phyloP scores from a whole-genome alignment of 2,888 invertebrate genomes.

The Stratiomys singularior region DNA sequence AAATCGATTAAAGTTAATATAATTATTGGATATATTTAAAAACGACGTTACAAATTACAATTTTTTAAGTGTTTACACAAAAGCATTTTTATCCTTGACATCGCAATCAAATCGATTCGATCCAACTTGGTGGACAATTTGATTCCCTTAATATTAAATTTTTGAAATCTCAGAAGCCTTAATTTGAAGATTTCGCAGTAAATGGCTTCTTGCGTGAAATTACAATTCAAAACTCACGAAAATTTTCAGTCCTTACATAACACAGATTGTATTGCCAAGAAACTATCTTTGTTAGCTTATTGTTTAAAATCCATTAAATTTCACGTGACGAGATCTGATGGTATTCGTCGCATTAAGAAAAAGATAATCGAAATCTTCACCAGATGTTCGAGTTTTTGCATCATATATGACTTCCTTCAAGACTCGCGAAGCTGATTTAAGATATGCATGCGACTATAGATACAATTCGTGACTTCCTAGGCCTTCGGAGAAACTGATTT shows the following conservation, averaged over 20 bases:
- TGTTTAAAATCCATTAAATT: slow-evolving; percentile 9
- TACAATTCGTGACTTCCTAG: slow-evolving; percentile 13
- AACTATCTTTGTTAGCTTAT: background rate
- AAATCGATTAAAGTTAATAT: too few species aligned
- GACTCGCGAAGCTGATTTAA: background rate
- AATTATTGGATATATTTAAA: too few species aligned
- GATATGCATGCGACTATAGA: too few species aligned
- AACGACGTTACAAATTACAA: too few species aligned
- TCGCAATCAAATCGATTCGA: too few species aligned
- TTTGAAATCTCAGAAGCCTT: too few species aligned
- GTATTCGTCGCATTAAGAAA: background rate
- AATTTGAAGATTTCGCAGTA: too few species aligned
- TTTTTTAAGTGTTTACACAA: too few species aligned
- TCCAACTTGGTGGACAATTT: too few species aligned
- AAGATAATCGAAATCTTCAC: slow-evolving; percentile 3
- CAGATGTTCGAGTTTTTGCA: background rate
- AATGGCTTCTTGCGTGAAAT: too few species aligned
- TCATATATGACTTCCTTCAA: background rate
- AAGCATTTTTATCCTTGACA: too few species aligned
- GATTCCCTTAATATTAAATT: too few species aligned
- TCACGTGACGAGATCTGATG: slow-evolving; percentile 18
- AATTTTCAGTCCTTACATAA: background rate
- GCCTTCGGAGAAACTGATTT: slow-evolving; percentile 19
- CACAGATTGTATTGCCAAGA: background rate
- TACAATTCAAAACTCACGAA: background rate